These are phyloP conservation scores for Cherax quadricarinatus DNA, from an alignment of 1,140 invertebrate species.

Conservation along the genomic window DNA sequence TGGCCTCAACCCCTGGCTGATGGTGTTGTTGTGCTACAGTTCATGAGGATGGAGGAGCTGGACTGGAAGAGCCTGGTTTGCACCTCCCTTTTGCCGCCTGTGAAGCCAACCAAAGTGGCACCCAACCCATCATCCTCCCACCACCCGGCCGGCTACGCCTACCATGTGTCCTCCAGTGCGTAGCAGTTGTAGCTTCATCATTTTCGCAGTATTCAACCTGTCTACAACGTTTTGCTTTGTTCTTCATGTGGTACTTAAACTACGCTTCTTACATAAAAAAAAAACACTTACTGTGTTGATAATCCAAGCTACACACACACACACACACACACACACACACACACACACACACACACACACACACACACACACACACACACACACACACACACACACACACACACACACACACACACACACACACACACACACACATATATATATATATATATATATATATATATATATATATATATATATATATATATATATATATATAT, in stretches of 20 bases:
- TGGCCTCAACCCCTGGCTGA: background rate
- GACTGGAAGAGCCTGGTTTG: conserved; percentile 53
- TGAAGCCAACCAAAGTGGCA: background rate
- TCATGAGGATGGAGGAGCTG: conserved; percentile 58
- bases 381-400: too few species aligned
- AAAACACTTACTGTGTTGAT: too few species aligned
- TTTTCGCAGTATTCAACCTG: background rate
- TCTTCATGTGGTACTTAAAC: background rate
- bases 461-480: too few species aligned
- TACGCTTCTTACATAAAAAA: too few species aligned
- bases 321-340: too few species aligned
- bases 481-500: too few species aligned
- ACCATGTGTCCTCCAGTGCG: background rate
- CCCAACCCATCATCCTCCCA: conserved; percentile 3
- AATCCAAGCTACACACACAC: too few species aligned
- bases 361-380: too few species aligned
- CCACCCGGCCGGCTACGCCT: background rate
- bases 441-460: too few species aligned
- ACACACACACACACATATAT: too few species aligned
- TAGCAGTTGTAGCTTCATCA: background rate
- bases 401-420: too few species aligned
- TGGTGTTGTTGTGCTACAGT: conserved; percentile 40
- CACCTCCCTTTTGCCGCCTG: conserved; percentile 13
- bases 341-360: too few species aligned
- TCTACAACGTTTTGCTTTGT: background rate